These are phyloP conservation scores for Synanthedon andrenaeformis DNA, from an alignment of 2,888 invertebrate species.

Conservation along the genomic window DNA sequence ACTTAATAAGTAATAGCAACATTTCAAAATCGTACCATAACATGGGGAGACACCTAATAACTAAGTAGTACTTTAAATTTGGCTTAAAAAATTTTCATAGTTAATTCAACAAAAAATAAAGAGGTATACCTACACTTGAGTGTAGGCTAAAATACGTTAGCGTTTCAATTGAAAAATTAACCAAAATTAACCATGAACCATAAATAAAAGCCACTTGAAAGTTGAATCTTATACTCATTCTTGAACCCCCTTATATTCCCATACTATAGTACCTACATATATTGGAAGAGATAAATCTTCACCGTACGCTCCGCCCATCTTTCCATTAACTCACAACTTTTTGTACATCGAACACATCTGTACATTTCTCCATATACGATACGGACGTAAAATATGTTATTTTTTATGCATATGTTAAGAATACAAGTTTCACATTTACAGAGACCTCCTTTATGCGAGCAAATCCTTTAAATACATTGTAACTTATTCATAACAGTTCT, in stretches of 20 bases:
- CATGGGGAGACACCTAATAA: no score
- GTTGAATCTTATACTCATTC: constrained; percentile 20
- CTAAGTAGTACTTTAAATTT: no score
- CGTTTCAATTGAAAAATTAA: constrained; percentile 14
- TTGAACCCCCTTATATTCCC: constrained; percentile 35
- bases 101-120: no score
- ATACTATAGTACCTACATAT: constrained; percentile 23
- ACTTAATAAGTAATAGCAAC: no score
- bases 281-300: constrained; percentile 63
- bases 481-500: constrained; percentile 25
- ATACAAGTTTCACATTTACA: not conserved
- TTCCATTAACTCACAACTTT: constrained; percentile 25
- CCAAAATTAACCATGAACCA: constrained; percentile 40
- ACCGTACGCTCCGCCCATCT: constrained; percentile 37
- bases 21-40: no score
- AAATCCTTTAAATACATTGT: constrained; percentile 28
- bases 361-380: not conserved
- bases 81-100: no score
- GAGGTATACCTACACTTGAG: no score
- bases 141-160: no score
- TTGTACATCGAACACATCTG: not conserved
- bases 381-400: not conserved
- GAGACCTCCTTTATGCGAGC: not conserved
- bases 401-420: not conserved
- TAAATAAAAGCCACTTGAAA: constrained; percentile 52